Base-by-base conservation (phyloP, 2,888 invertebrate species). In the Eilema depressum region DNA sequence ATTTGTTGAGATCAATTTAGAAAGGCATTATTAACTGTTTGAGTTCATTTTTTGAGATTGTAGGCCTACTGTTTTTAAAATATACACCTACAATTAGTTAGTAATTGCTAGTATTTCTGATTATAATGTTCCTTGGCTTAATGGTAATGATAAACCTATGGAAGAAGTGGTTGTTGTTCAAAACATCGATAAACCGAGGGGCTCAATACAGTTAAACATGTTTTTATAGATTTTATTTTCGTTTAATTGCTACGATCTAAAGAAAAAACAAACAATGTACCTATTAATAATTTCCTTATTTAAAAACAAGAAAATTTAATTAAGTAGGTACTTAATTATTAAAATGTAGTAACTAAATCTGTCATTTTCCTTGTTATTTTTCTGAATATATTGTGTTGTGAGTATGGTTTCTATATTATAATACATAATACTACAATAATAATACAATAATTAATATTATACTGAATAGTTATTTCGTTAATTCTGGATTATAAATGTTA, bases 1-100 rank as follows among this genome's bases (percentile, higher is more conserved):
- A 89, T 92, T 92, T 91, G 85, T 88, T 47, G 83, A 84, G 90
- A 91, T 91, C 92, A 91, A 92, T 92, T 93, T 91, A 92, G 89
- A 92, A 91, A 89, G 88, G 89, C 87, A 83, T 63, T 66, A 41
- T 69, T 41, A 47, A 64, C 74, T 76, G 77, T 70, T 69, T n/a
- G 8, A 67, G 63, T 63, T 73, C 60, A 53, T n/a, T 7, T 56
- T 56, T 73, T 69, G 62, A 68, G 53, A 53, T 53, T 53, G 10
- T 53, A 53, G 20, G n/a, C 8, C 53, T n/a, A n/a, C 7, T 7
- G 1, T 5, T 53, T 53, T n/a, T 10, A n/a, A n/a, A 53, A 53
- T 53, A 53, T n/a, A 47, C 5, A 47, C 20, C 47, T 47, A 47
- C 17, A 47, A 47, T n/a, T 47, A 47, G 47, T 20, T 47, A 47